Percentiles rank a stretch among this genome's conserved stretches.
These are phyloP conservation scores for Carduelis carduelis DNA, from an alignment of 2,797 vertebrate genomes.

Conservation along the genomic window DNA sequence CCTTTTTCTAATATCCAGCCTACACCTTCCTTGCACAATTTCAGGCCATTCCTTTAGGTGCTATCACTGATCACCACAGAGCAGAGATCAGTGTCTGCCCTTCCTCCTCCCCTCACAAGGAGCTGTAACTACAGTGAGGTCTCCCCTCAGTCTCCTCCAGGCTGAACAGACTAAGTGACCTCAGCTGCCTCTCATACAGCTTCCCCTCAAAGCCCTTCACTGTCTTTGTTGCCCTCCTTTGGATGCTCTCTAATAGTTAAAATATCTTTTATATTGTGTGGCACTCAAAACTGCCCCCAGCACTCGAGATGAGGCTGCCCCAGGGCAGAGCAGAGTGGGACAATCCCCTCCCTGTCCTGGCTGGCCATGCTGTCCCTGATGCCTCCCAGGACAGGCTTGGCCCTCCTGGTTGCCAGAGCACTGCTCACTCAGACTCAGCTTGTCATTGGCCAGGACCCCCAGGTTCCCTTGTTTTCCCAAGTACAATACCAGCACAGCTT, in stretches of 20 bases:
- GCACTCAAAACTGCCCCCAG: background rate
- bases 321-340: background rate
- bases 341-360: fast-evolving
- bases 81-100: fast-evolving
- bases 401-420: background rate
- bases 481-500: background rate
- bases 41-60: background rate
- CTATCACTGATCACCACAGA: background rate
- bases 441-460: background rate
- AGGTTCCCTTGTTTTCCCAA: background rate
- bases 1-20: fast-evolving
- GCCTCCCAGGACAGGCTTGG: fast-evolving
- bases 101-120: background rate
- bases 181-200: fast-evolving
- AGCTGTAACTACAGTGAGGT: background rate
- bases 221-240: background rate
- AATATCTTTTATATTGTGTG: background rate
- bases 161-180: background rate
- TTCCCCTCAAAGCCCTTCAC: background rate
- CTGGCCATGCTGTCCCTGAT: fast-evolving
- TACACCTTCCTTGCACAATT: fast-evolving
- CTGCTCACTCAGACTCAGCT: background rate
- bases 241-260: background rate
- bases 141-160: background rate
- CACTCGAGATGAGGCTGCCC: fast-evolving